A percentile compares a stretch with the other conserved stretches of the same genome.
Evolutionary conservation across 2,888 invertebrate genomes (phyloP).

Genomic region (Oligia latruncula): DNA sequence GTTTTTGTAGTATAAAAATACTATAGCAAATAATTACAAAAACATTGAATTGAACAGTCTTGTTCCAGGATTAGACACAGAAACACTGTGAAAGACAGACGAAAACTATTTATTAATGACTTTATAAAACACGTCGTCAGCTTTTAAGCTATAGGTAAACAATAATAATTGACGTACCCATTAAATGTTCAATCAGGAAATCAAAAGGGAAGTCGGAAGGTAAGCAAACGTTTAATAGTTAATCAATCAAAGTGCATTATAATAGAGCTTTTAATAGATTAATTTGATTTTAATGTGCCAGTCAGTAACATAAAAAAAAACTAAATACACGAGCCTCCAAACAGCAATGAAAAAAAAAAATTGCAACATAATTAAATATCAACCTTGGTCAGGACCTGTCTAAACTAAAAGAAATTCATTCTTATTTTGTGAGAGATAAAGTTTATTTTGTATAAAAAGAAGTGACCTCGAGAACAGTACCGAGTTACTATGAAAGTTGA

Average conservation of each 20-base stretch:
- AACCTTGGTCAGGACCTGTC: conserved; percentile 49
- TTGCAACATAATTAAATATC: conserved; percentile 47
- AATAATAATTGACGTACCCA: background rate
- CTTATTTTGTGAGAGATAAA: conserved; percentile 36
- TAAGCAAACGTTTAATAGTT: conserved; percentile 35
- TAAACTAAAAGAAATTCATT: conserved; percentile 22
- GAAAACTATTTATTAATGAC: background rate
- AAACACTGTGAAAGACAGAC: too few relatives aligned
- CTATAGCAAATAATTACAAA: background rate
- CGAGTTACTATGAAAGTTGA: conserved; percentile 72
- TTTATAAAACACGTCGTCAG: background rate
- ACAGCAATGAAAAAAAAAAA: conserved; percentile 44
- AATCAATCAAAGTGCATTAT: conserved; percentile 47
- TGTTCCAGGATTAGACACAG: background rate
- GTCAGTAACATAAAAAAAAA: conserved; percentile 24
- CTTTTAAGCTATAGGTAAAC: background rate
- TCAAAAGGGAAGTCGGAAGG: conserved; percentile 27
- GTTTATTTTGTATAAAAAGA: conserved; percentile 29
- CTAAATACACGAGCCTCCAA: conserved; percentile 4
- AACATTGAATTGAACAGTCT: background rate
- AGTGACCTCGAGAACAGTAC: conserved; percentile 63
- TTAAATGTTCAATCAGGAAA: conserved; percentile 44
- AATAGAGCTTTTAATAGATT: conserved; percentile 17
- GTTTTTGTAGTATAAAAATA: background rate
- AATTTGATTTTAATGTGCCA: conserved; percentile 47